Conservation (phyloP, 1,140 invertebrate species). For the Branchinecta lindahli region DNA sequence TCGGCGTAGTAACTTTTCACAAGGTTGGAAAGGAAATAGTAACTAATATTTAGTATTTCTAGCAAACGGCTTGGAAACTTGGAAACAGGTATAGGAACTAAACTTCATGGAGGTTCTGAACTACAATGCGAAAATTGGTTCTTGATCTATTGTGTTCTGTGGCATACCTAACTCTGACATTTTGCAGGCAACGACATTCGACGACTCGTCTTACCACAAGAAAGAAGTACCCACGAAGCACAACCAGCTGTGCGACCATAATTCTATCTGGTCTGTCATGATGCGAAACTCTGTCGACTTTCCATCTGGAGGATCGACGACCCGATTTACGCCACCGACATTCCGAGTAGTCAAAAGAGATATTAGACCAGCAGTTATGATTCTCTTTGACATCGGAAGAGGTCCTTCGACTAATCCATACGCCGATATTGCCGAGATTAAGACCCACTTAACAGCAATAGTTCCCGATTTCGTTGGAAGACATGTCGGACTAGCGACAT, state of each 20-base stretch:
- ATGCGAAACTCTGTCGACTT: constrained; percentile 15
- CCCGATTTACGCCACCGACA: neutral
- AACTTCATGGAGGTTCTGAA: too few species aligned
- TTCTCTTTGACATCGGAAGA: neutral
- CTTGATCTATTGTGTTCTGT: too few species aligned
- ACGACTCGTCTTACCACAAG: constrained; percentile 24
- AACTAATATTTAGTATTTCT: too few species aligned
- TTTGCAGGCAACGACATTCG: constrained; percentile 19
- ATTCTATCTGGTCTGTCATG: constrained; percentile 25
- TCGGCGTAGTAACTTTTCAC: too few species aligned
- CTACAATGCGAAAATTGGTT: too few species aligned
- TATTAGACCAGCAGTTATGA: neutral
- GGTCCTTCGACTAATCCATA: neutral
- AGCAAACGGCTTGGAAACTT: too few species aligned
- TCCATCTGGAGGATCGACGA: neutral
- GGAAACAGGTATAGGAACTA: too few species aligned
- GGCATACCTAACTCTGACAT: neutral
- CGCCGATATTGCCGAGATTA: neutral
- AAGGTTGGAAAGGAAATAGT: too few species aligned
- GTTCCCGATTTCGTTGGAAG: neutral
- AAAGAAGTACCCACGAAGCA: constrained; percentile 24
- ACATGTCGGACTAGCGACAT: neutral
- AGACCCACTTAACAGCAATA: neutral
- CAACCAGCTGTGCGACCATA: constrained; percentile 25
- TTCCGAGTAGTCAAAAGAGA: neutral